Evolutionary conservation across 2,888 invertebrate species (phyloP), one percentile per base, ranked within the genome.

Genomic region (Tanytarsus gracilentus): DNA sequence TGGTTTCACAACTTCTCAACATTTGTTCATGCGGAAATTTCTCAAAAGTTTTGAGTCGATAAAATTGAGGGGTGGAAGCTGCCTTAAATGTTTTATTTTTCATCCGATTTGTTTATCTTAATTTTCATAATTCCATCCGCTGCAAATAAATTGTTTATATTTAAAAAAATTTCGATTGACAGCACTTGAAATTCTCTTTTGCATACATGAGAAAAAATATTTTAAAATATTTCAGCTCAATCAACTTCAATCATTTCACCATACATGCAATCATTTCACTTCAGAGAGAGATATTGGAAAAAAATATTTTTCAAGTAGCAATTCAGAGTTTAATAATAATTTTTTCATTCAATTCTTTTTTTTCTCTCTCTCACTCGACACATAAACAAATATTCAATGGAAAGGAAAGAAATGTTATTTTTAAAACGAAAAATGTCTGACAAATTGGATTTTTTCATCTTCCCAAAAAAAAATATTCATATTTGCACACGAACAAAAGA

Each of bases 391-490:
- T 51, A 27, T 29, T 30, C 26, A 51, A 18, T 29, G 23, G 39
- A 21, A 29, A 30, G 11, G 25, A 53, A 36, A 25, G 36, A 36
- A 25, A 21, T 33, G 14, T 53, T 33, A 16, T 53, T 36, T 53
- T 36, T 7, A 53, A 51, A 14, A 25, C 14, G 25, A 53, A 53
- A 36, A 53, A 53, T 53, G 39, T 53, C 29, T 53, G 53, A 53
- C 53, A 53, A 53, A 53, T 53, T 53, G 53, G 53, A 53, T 53
- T 53, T 53, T 51, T 51, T 36, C 33, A 23, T 33, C 39, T 39
- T 39, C 9, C 21, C 23, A 1, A 3, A 33, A 33, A 33, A 33
- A 44, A 1, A 44, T n/a, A 6, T 39, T 16, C 2, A 39, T 36
- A 36, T 36, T 36, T 11, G 11, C 6, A 14, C 4, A 7, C 8